These are phyloP conservation scores for Montipora efflorescens DNA, from an alignment of 64 coral and sea anemone genomes.

Conservation along the genomic window DNA sequence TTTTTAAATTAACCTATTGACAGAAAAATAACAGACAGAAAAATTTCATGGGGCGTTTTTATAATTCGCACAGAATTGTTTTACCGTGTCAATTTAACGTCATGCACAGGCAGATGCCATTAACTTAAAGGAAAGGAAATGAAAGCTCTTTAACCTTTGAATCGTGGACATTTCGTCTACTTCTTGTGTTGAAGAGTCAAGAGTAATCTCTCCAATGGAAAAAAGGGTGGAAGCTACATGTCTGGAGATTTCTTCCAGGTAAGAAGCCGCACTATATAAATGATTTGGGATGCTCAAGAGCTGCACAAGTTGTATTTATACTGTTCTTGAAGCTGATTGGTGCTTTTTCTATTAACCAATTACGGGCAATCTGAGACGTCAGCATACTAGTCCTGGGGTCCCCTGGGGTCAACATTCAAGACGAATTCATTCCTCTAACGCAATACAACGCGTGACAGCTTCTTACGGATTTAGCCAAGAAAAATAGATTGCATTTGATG, in stretches of 20 bases:
- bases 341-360: background rate
- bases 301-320: background rate
- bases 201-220: background rate
- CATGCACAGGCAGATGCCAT: background rate
- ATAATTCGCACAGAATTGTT: too few relatives aligned
- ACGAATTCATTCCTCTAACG: too few relatives aligned
- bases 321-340: constrained; percentile 13
- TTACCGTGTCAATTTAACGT: too few relatives aligned
- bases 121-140: background rate
- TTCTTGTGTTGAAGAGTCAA: background rate
- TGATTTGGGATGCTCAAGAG: too few relatives aligned
- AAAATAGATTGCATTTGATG: too few relatives aligned
- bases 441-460: too few relatives aligned
- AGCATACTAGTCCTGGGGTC: background rate
- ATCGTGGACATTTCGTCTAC: constrained; percentile 27
- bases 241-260: background rate
- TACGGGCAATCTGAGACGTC: background rate
- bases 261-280: too few relatives aligned
- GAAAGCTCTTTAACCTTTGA: constrained; percentile 20
- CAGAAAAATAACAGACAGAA: too few relatives aligned
- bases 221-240: background rate
- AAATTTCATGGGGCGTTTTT: too few relatives aligned
- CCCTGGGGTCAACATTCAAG: too few relatives aligned
- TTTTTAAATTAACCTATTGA: too few relatives aligned
- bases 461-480: too few relatives aligned